Evolutionary conservation across 2,113 vertebrate genomes (phyloP).

Genomic region (Chloropsis hardwickii): DNA sequence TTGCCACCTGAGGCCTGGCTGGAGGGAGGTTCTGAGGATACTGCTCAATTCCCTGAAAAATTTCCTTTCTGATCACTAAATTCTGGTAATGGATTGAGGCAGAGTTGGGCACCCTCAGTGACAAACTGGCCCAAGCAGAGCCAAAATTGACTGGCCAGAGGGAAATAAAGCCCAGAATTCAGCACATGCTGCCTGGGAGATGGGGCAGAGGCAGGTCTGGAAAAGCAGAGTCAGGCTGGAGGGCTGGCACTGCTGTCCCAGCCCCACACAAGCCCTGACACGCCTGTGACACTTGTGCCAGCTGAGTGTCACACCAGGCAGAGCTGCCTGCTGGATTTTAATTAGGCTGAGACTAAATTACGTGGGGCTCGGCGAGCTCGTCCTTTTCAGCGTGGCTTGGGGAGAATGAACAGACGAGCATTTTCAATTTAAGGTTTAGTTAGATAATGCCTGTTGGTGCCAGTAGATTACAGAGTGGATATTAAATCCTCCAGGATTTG

Average conservation of each 20-base stretch:
- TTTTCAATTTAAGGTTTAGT: constrained; percentile 80
- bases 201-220: accelerated
- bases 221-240: background rate
- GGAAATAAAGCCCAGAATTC: background rate
- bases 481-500: constrained; percentile 79
- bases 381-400: background rate
- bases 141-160: background rate
- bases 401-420: constrained; percentile 61
- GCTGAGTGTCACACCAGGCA: background rate
- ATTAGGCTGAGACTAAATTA: constrained; percentile 66
- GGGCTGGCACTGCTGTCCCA: background rate
- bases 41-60: background rate
- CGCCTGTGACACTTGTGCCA: background rate
- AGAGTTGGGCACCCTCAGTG: background rate
- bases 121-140: accelerated
- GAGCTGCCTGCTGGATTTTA: constrained; percentile 45
- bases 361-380: background rate
- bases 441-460: constrained; percentile 79
- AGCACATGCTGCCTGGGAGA: accelerated
- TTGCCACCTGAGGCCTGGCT: background rate
- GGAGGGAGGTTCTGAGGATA: background rate
- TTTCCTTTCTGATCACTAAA: background rate
- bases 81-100: background rate
- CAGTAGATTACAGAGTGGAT: constrained; percentile 81
- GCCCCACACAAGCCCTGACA: background rate